A percentile compares a stretch with the other conserved stretches of the same genome.
These are phyloP conservation scores for Beroe ovata DNA, from an alignment of 37 sponge, comb jelly and placozoan species.

Conservation along the genomic window DNA sequence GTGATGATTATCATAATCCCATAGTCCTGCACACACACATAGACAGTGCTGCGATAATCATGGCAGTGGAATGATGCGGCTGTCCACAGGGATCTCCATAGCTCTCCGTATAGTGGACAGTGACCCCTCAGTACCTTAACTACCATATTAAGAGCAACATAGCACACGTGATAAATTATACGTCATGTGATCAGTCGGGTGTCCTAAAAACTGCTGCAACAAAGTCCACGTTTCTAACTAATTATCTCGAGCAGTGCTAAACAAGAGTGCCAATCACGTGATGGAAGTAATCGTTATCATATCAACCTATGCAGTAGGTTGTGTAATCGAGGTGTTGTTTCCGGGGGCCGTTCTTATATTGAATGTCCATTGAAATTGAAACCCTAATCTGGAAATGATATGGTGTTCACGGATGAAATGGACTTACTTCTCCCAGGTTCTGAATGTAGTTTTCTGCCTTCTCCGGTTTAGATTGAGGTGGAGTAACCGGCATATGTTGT, in stretches of 20 bases:
- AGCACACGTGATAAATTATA: background rate
- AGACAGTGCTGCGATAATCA: no score
- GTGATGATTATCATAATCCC: background rate
- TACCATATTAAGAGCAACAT: background rate
- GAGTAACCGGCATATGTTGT: constrained; percentile 46
- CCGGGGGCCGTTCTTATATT: no score
- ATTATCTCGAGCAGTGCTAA: no score
- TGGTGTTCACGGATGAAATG: no score
- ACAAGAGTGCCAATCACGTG: no score
- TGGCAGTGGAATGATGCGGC: no score
- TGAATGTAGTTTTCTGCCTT: constrained; percentile 27
- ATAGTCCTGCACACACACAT: background rate
- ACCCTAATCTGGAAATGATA: no score
- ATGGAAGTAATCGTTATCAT: no score
- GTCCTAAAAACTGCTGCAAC: background rate
- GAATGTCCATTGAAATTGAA: no score
- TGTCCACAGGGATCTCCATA: no score
- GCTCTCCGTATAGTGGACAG: background rate
- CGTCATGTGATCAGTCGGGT: background rate
- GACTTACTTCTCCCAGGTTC: constrained; percentile 37
- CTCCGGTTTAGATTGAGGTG: constrained; percentile 29
- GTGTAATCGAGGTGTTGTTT: no score
- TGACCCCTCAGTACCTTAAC: background rate
- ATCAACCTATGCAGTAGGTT: no score
- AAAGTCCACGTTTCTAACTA: background rate